These are phyloP conservation scores for Mesoclemmys tuberculata DNA, from an alignment of 2,113 vertebrate genomes.

Conservation along the genomic window DNA sequence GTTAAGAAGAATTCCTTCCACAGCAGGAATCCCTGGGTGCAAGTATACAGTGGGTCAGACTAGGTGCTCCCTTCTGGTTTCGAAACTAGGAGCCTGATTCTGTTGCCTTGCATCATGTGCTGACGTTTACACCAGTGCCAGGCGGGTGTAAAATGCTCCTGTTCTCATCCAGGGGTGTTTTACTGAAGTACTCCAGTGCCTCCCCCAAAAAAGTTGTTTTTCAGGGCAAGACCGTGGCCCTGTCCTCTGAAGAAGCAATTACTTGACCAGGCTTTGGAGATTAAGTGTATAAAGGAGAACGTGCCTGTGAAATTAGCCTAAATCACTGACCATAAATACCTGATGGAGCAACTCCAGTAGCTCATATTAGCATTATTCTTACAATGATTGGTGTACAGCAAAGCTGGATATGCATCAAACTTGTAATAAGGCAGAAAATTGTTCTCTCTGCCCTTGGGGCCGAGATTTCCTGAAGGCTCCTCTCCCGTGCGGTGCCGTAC, in stretches of 20 bases:
- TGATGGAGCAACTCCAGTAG: background rate
- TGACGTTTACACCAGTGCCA: background rate
- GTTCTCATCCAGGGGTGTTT: background rate
- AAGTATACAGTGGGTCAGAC: background rate
- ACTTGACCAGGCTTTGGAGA: background rate
- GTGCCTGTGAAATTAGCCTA: background rate
- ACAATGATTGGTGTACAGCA: background rate
- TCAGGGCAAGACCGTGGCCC: background rate
- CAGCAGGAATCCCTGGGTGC: background rate
- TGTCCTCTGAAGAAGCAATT: background rate
- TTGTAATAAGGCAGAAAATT: slow-evolving; percentile 13
- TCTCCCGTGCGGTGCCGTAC: background rate
- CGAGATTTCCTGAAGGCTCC: background rate
- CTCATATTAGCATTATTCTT: slow-evolving; percentile 14
- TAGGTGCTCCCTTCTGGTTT: background rate
- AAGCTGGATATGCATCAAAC: background rate
- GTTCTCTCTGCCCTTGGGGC: background rate
- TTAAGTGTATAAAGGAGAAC: background rate
- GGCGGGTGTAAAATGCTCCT: background rate
- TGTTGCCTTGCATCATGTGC: background rate
- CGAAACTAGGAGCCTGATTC: background rate
- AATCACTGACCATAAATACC: background rate
- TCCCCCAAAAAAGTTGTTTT: background rate
- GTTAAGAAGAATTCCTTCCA: background rate
- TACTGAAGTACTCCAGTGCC: background rate